Evolutionary conservation across 2,113 vertebrate genomes (phyloP).

Genomic region (Seriola rivoliana): DNA sequence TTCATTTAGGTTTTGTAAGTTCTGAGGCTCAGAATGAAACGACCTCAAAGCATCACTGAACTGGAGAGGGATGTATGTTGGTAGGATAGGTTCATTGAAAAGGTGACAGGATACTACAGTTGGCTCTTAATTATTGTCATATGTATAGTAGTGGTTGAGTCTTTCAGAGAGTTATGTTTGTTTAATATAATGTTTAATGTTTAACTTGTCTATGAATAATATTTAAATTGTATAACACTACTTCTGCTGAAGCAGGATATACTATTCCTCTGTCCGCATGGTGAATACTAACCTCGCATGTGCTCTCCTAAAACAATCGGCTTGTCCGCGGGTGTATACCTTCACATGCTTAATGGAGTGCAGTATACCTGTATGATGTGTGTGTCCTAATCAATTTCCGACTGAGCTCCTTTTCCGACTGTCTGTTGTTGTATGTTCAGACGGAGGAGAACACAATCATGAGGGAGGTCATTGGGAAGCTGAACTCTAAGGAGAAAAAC

Average conservation of each 20-base stretch:
- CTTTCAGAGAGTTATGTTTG: neutral
- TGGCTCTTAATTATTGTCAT: neutral
- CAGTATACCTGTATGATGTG: conserved; percentile 3
- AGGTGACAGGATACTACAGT: neutral
- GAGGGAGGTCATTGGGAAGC: conserved; percentile 91
- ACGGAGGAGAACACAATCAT: conserved; percentile 95
- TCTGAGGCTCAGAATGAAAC: conserved; percentile 6
- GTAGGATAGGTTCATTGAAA: neutral
- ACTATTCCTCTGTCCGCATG: neutral
- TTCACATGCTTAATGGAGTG: neutral
- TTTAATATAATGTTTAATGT: neutral
- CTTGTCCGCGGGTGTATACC: conserved; percentile 41
- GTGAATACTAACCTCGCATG: conserved; percentile 17
- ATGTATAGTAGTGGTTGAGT: neutral
- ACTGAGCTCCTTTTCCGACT: conserved; percentile 41
- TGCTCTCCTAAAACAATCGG: conserved; percentile 13
- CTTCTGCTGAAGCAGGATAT: neutral
- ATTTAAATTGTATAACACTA: neutral
- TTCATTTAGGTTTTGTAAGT: neutral
- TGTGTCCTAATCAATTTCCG: conserved; percentile 34
- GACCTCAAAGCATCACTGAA: neutral
- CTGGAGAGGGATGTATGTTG: neutral
- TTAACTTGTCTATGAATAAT: neutral
- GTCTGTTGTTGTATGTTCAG: conserved; percentile 78
- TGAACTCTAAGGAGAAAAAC: conserved; percentile 89